These are phyloP conservation scores for Sinocyclocheilus anshuiensis DNA, from an alignment of 2,113 vertebrate species.

Conservation along the genomic window DNA sequence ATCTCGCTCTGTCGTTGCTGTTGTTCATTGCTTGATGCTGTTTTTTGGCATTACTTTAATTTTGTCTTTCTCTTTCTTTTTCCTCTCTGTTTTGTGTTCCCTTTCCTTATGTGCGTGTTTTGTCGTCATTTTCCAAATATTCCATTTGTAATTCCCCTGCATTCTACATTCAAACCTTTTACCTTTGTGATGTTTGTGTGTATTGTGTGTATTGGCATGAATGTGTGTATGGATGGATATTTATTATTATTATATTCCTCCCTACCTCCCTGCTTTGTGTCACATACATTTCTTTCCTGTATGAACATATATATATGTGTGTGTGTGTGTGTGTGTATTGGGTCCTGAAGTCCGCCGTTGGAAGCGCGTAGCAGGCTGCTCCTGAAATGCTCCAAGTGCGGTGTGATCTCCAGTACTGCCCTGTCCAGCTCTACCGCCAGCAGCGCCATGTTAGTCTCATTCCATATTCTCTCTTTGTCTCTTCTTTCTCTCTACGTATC, in stretches of 20 bases:
- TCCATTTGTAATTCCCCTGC: conserved; percentile 24
- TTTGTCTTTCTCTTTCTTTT: conserved; percentile 54
- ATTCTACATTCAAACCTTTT: conserved; percentile 56
- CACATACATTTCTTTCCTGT: conserved; percentile 8
- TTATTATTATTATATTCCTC: conserved; percentile 4
- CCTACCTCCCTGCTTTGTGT: conserved; percentile 25
- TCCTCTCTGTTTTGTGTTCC: conserved; percentile 44
- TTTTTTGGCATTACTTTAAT: conserved; percentile 51
- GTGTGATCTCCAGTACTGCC: conserved; percentile 91
- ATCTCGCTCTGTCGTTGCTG: conserved; percentile 44
- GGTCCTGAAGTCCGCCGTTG: conserved; percentile 75
- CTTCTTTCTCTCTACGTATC: conserved; percentile 59
- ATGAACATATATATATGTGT: conserved; percentile 13
- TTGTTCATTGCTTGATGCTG: conserved; percentile 50
- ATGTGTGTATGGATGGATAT: conserved; percentile 26
- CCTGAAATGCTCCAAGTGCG: conserved; percentile 97
- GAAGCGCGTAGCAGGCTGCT: conserved; percentile 88
- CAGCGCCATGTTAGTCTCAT: conserved; percentile 94
- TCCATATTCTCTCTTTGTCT: conserved; percentile 54
- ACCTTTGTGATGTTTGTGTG: conserved; percentile 23
- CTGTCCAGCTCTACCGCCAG: conserved; percentile 90
- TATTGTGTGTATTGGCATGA: conserved; percentile 34
- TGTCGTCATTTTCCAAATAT: neutral
- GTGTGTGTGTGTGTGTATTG: conserved; percentile 46
- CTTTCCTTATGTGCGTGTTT: conserved; percentile 40